Evolutionary conservation across 2,888 invertebrate species (phyloP), one percentile per base, ranked within the genome.

Genomic region (Cybosia mesomella): DNA sequence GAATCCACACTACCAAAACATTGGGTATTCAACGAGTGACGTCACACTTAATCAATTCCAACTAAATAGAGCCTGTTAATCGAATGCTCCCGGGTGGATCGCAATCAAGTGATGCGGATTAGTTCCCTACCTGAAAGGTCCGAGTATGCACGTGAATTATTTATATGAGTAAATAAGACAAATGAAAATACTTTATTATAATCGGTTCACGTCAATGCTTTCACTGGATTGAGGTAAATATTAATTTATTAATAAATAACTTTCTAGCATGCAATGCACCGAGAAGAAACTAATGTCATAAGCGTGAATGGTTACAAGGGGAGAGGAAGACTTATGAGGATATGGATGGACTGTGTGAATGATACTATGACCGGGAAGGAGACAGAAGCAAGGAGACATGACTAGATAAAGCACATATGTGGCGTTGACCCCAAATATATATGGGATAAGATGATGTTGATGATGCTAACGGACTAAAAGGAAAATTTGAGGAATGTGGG

Each of bases 31-130:
- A 64, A 64, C 59, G 54, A 22, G 24, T 53, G 61, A 28, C 60
- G n/a, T 34, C 62, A 49, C 22, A 63, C 34, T 58, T 71, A 71
- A 81, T 81, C 77, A 76, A 81, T 81, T 77, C 77, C 76, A 79
- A 81, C 76, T 82, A 82, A 81, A 83, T 79, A 80, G 77, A 74
- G 75, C 71, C 71, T 66, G 73, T 69, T 75, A 80, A 79, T 79
- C 63, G 70, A 70, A 75, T 77, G 64, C 70, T 75, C 84, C 76
- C 82, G 43, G 61, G 64, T 67, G 77, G 81, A 66, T 67, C 68
- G 78, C 84, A 86, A 85, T 86, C 84, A 84, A 77, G 79, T 83
- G 83, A 80, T 80, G 75, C 79, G 82, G 75, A 82, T 83, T 83
- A 82, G 82, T 76, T 81, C 49, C 24, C 8, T 58, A 65, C 67